Evolutionary conservation across 2,113 vertebrate species (phyloP).

Genomic region (Sakesphorus luctuosus): DNA sequence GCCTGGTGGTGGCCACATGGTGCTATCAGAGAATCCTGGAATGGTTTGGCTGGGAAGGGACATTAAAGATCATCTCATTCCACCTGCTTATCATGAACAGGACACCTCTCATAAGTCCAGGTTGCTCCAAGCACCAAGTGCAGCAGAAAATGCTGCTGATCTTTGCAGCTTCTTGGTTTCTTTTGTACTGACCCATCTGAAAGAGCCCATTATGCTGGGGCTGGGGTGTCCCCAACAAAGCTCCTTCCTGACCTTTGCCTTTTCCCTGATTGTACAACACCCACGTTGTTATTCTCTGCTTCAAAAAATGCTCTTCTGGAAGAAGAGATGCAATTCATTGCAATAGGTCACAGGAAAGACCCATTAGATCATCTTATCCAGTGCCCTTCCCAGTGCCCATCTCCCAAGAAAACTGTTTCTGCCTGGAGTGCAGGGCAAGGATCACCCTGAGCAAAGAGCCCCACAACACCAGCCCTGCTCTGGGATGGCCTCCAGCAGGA

Average conservation of each 20-base stretch:
- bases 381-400: not conserved
- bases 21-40: not conserved
- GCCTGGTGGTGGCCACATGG: accelerated
- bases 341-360: not conserved
- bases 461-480: not conserved
- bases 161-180: not conserved
- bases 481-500: accelerated
- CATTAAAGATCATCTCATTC: not conserved
- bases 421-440: not conserved
- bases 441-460: not conserved
- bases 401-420: not conserved
- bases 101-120: not conserved
- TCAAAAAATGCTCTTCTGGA: not conserved
- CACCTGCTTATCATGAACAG: not conserved
- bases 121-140: not conserved
- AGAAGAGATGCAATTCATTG: not conserved
- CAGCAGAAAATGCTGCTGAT: not conserved
- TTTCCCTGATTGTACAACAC: not conserved
- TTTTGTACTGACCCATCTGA: not conserved
- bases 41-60: not conserved
- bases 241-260: not conserved
- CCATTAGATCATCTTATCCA: not conserved
- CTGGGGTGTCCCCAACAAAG: not conserved
- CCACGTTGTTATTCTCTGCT: not conserved
- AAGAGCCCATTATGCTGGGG: not conserved